phyloP scores from a whole-genome alignment of 2,797 vertebrate genomes.

The Brachyrhaphis roseni region DNA sequence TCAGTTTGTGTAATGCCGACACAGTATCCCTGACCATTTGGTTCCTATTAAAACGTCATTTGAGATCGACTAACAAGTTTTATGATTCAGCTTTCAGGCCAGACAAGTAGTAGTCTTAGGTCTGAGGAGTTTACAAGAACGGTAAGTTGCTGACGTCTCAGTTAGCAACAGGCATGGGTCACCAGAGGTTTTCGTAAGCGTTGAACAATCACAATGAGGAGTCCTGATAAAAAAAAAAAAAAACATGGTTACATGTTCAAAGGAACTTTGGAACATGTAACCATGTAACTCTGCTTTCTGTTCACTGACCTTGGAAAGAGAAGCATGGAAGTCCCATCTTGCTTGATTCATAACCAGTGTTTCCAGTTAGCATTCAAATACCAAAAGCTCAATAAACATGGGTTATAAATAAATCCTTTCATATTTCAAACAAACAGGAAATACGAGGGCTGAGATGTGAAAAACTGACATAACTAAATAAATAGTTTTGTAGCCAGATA shows the following conservation, averaged over 20 bases:
- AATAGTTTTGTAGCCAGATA: conserved; percentile 46
- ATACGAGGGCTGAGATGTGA: conserved; percentile 32
- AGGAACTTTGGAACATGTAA: background rate
- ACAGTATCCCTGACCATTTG: conserved; percentile 26
- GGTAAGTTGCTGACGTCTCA: background rate
- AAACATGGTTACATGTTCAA: background rate
- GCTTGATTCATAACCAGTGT: conserved; percentile 2
- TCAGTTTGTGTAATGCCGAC: conserved; percentile 36
- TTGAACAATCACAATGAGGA: background rate
- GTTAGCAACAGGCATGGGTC: background rate
- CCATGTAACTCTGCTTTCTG: background rate
- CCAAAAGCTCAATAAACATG: conserved; percentile 22
- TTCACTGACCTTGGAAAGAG: background rate
- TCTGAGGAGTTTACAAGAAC: background rate
- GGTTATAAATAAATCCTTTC: conserved; percentile 50
- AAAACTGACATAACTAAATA: conserved; percentile 42
- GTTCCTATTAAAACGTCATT: conserved; percentile 25
- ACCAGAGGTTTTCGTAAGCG: background rate
- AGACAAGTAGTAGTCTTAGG: background rate
- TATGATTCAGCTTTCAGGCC: background rate
- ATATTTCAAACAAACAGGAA: conserved; percentile 50
- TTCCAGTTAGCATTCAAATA: conserved; percentile 19
- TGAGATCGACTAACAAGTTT: conserved; percentile 4
- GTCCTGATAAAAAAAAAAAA: background rate
- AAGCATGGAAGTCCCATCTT: background rate